Evolutionary conservation across 2,888 invertebrate genomes (phyloP).

Genomic region (Papilio demoleus): DNA sequence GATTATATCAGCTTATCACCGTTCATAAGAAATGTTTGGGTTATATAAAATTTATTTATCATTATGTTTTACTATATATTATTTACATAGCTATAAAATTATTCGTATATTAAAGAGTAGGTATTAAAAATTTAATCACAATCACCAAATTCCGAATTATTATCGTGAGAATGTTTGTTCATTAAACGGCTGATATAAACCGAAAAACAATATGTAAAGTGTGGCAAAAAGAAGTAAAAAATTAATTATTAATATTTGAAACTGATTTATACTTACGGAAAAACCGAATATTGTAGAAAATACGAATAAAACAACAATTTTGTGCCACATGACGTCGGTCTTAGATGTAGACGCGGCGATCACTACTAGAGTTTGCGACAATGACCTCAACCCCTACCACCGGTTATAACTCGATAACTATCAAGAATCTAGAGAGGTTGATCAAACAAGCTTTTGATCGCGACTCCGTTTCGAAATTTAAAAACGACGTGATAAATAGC

Average conservation of each 20-base stretch:
- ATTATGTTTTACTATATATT: no score
- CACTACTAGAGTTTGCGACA: slow-evolving; percentile 12
- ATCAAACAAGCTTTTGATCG: background rate
- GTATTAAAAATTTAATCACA: no score
- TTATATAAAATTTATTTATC: no score
- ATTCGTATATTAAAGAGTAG: no score
- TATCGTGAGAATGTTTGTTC: background rate
- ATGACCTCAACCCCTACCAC: slow-evolving; percentile 32
- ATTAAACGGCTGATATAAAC: background rate
- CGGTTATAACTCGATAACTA: slow-evolving; percentile 1
- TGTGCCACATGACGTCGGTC: slow-evolving; percentile 29
- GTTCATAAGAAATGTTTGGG: background rate
- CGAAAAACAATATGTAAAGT: background rate
- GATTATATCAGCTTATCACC: background rate
- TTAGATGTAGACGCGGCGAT: background rate
- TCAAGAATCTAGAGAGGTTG: slow-evolving; percentile 19
- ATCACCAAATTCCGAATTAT: no score
- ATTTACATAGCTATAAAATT: no score
- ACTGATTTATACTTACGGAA: slow-evolving; percentile 31
- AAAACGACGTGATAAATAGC: no score
- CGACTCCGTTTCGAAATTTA: background rate
- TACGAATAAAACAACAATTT: slow-evolving; percentile 19
- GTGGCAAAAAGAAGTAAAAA: background rate
- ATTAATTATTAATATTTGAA: background rate
- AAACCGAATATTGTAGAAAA: background rate